phyloP scores from a whole-genome alignment of 2,888 invertebrate species.

The Tortrix viridana region DNA sequence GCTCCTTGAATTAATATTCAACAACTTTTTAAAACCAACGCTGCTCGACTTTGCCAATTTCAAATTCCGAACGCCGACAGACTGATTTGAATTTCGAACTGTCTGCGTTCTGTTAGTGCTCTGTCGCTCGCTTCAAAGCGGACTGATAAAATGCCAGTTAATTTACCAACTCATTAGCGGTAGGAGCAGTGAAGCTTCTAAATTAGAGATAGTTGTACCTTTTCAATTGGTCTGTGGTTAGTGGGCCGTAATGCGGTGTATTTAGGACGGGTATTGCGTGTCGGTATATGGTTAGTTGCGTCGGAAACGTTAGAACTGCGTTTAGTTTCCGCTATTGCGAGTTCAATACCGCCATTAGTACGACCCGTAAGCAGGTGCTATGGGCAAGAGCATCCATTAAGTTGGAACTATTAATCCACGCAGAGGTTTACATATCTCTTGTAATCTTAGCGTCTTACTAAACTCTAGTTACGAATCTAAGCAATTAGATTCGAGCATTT shows the following conservation, averaged over 20 bases:
- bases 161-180: conserved; percentile 72
- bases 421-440: conserved; percentile 44
- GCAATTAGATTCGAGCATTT: conserved; percentile 42
- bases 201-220: conserved; percentile 39
- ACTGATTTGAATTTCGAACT: conserved; percentile 46
- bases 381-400: conserved; percentile 43
- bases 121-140: conserved; percentile 52
- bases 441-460: conserved; percentile 2
- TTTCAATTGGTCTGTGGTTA: conserved; percentile 27
- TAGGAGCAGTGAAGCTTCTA: conserved; percentile 50
- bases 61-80: conserved; percentile 39
- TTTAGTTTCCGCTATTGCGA: conserved; percentile 66
- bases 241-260: conserved; percentile 24
- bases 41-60: conserved; percentile 15
- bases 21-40: conserved; percentile 30
- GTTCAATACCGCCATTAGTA: conserved; percentile 64
- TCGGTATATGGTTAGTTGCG: conserved; percentile 42
- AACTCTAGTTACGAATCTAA: conserved; percentile 16
- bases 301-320: conserved; percentile 59
- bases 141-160: conserved; percentile 60
- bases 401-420: conserved; percentile 51
- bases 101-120: conserved; percentile 51
- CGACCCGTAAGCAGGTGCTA: conserved; percentile 46
- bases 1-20: conserved; percentile 42
- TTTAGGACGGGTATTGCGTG: conserved; percentile 47